Evolutionary conservation across 2,888 invertebrate species (phyloP), one percentile per base, ranked within the genome.

Genomic region (Caenorhabditis sp.): DNA sequence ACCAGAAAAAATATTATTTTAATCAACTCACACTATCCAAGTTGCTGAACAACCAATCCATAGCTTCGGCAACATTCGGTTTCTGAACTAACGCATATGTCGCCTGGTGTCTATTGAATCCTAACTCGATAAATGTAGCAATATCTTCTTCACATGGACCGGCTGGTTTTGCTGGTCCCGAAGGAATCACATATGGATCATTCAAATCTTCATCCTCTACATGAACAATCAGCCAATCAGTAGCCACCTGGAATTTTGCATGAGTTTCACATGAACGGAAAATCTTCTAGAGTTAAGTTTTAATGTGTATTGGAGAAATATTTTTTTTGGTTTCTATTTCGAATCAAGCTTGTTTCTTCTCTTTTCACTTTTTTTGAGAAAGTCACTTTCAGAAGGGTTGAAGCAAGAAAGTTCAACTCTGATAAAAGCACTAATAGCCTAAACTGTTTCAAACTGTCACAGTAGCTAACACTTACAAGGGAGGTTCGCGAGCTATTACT

Each of bases 71-170:
- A 17, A 77, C 71, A 50, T 78, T 77, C 17, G 63, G 60, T 23
- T 53, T 65, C 50, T 77, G 69, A 25, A 71, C 63, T 59, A 85
- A 71, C 1, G 83, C 80, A 63, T 77, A 80, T 14, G 52, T 62
- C 7, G 84, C 83, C 70, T 77, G 77, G 64, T 95, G 87, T 3
- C 17, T n/a, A 10, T 67, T 59, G 68, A 79, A 79, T 59, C 79
- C 79, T 58, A 72, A 61, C 10, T 72, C 72, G 26, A 65, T 56
- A 36, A 78, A 58, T n/a, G 31, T 17, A 21, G 26, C 49, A 26
- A 67, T 59, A 36, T 78, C 71, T 1, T 59, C 23, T 17, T 56
- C 60, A 20, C 38, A 49, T 10, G 27, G n/a, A 1, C 43, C 23
- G 20, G n/a, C 50, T 14, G 52, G 23, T 20, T 64, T 54, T 0